Percentiles rank a stretch among this genome's conserved stretches.
Conservation (phyloP, 2,888 invertebrate species). For the Arctia plantaginis region DNA sequence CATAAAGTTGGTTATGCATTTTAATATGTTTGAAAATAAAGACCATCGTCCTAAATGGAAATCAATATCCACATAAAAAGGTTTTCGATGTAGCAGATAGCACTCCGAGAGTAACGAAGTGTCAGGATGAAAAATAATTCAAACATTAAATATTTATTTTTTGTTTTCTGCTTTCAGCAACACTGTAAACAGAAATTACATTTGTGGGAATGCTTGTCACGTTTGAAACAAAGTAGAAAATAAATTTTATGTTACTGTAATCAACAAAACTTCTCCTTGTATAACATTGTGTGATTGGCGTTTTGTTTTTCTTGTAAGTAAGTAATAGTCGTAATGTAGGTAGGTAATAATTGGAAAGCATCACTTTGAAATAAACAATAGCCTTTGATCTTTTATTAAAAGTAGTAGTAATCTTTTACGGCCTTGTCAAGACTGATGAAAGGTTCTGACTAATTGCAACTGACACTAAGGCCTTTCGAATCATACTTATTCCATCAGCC, state of each 20-base stretch:
- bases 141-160: not conserved
- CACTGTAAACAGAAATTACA: not conserved
- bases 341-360: not conserved
- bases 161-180: not conserved
- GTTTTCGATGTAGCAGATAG: not conserved
- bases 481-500: not conserved
- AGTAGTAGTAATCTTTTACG: constrained; percentile 13
- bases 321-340: not conserved
- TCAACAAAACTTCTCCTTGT: not conserved
- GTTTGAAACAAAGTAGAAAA: not conserved
- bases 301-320: not conserved
- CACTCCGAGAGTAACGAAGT: not conserved
- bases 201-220: not conserved
- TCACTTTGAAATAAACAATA: not conserved
- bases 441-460: not conserved
- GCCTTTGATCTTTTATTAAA: constrained; percentile 16
- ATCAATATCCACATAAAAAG: not conserved
- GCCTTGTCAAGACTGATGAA: constrained; percentile 3
- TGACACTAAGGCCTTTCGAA: not conserved
- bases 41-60: not conserved
- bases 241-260: not conserved
- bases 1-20: not conserved
- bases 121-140: not conserved
- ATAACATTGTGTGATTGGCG: not conserved
- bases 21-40: not conserved